Evolutionary conservation across 2,888 invertebrate species (phyloP), one percentile per base, ranked within the genome.

Genomic region (Metallyticus violacea): DNA sequence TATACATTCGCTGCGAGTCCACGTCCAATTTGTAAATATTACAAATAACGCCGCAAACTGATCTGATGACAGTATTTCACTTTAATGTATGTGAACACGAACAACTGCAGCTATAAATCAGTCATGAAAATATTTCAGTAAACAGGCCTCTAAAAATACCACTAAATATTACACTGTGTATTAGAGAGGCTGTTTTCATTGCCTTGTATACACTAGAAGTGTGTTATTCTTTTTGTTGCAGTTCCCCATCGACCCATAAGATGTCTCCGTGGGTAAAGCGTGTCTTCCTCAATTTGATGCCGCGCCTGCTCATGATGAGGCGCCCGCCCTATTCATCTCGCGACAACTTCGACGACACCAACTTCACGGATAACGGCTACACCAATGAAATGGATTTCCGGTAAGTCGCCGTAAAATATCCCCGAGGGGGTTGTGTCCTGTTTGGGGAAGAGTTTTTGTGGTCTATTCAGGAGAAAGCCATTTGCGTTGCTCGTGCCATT

Each of bases 261-360:
- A 98, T 99, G 97, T 97, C 98, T 0, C 96, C 97, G 0, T 95
- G 97, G 95, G 96, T 98, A 90, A 95, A 96, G 90, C 95, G 96
- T 90, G 93, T 98, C 88, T 98, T 99, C 92, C 94, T 99, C n/a
- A 96, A 97, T 91, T 95, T 97, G 91, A 97, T 99, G 96, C 99
- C 99, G 0, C 95, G 97, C 89, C 92, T 98, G 29, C 93, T 99
- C 90, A 96, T 98, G 94, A 98, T 99, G 97, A 94, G 97, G 85
- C 93, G 98, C 88, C 98, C 98, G 22, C 96, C 97, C 88, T 97
- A 97, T 91, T 95, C 96, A 0, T 92, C 97, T 62, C 96, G 91
- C 15, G 91, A 91, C 87, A 89, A 96, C 0, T 97, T 97, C 90
- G 97, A 97, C 90, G 97, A 97, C 89, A 96, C 97, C 89, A 94